Conservation (phyloP, 2,113 vertebrate genomes). For the Upupa epops region DNA sequence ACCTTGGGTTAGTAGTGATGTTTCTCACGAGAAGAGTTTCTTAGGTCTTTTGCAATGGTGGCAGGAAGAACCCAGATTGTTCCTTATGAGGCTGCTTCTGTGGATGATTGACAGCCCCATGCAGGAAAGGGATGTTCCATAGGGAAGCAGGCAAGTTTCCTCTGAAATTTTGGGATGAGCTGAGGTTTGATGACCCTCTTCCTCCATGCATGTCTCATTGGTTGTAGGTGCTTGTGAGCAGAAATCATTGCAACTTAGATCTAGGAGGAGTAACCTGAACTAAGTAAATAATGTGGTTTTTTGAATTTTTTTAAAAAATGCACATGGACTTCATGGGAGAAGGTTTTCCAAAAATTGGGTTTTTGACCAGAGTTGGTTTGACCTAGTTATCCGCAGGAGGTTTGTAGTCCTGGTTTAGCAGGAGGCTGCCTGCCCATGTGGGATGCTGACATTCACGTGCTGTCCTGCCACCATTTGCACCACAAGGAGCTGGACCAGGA, state of each 20-base stretch:
- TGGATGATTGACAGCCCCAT: neutral
- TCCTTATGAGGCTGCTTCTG: neutral
- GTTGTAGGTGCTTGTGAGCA: neutral
- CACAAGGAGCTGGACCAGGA: accelerated
- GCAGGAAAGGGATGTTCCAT: neutral
- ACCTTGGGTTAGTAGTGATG: neutral
- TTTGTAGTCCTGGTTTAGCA: neutral
- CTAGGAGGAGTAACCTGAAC: neutral
- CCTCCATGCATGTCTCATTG: neutral
- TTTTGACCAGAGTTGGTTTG: neutral
- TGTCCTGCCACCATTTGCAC: accelerated
- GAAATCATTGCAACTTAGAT: neutral
- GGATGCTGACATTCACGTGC: accelerated
- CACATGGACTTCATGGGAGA: neutral
- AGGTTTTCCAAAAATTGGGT: neutral
- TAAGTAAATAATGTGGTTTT: neutral
- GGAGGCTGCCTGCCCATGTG: accelerated
- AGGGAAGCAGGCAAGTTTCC: neutral
- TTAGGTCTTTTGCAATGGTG: neutral
- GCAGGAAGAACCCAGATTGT: neutral
- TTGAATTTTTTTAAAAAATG: too few relatives aligned
- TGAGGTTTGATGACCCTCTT: neutral
- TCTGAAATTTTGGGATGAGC: neutral
- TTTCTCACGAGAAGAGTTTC: neutral
- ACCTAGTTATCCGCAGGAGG: neutral